phyloP scores from a whole-genome alignment of 2,113 vertebrate genomes.

The Sander vitreus region DNA sequence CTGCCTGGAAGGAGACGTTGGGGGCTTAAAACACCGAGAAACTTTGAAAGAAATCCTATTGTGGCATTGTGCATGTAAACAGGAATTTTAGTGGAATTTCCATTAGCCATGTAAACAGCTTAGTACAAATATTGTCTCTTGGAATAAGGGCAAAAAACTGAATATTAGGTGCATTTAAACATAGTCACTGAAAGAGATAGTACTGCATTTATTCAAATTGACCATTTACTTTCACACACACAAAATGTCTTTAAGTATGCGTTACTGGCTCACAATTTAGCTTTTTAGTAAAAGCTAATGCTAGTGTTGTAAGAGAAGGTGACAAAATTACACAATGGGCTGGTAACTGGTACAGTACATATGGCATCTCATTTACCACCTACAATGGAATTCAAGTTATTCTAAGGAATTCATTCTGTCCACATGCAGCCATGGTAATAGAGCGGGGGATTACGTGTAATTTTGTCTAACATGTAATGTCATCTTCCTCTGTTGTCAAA shows the following conservation, averaged over 20 bases:
- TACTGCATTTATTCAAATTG: neutral
- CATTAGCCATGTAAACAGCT: too few species aligned
- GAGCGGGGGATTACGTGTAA: neutral
- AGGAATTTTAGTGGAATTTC: too few species aligned
- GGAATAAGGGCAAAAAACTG: too few species aligned
- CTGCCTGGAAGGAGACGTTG: too few species aligned
- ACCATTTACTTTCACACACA: neutral
- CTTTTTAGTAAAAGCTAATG: neutral
- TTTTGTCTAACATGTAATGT: neutral
- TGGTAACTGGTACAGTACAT: neutral
- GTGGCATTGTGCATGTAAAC: too few species aligned
- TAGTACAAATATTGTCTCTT: too few species aligned
- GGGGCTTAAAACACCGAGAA: too few species aligned
- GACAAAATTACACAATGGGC: neutral
- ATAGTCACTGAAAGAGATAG: neutral
- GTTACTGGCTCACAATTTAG: neutral
- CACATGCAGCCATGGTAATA: neutral
- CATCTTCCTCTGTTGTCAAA: neutral
- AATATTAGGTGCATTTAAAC: too few species aligned
- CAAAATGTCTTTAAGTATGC: neutral
- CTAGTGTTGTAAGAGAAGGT: neutral
- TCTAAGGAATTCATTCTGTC: constrained; percentile 23
- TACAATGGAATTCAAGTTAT: neutral
- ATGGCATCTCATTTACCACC: neutral
- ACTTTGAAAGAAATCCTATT: too few species aligned